Conservation (phyloP, 2,113 vertebrate genomes). For the Piprites chloris region DNA sequence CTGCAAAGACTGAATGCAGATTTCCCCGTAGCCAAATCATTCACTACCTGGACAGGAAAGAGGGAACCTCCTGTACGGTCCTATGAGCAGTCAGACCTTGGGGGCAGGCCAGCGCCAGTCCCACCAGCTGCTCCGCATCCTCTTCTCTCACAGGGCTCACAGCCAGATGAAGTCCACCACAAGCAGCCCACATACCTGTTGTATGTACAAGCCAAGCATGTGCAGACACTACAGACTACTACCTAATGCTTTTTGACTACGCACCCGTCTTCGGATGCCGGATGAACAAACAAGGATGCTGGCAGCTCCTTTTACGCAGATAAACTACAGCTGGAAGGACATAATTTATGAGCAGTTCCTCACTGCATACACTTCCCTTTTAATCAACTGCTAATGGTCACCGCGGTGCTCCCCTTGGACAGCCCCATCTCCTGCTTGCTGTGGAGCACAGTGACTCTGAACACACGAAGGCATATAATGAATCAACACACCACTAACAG, state of each 20-base stretch:
- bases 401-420: neutral
- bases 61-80: neutral
- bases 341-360: conserved; percentile 37
- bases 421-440: neutral
- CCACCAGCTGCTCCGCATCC: neutral
- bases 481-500: conserved; percentile 31
- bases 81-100: neutral
- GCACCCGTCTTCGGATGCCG: neutral
- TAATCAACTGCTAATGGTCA: conserved; percentile 54
- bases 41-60: neutral
- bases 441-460: neutral
- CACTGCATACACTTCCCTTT: conserved; percentile 14
- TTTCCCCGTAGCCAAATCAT: neutral
- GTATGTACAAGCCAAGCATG: accelerated
- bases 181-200: accelerated
- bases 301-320: neutral
- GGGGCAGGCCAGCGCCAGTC: neutral
- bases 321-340: conserved; percentile 29
- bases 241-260: neutral
- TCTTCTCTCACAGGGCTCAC: neutral
- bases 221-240: neutral
- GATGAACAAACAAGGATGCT: neutral
- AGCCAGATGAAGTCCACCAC: accelerated
- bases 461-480: neutral
- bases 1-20: conserved; percentile 14